Percentiles rank a stretch among this genome's conserved stretches.
Conservation (phyloP, 2,797 vertebrate species). For the Antrozous pallidus region DNA sequence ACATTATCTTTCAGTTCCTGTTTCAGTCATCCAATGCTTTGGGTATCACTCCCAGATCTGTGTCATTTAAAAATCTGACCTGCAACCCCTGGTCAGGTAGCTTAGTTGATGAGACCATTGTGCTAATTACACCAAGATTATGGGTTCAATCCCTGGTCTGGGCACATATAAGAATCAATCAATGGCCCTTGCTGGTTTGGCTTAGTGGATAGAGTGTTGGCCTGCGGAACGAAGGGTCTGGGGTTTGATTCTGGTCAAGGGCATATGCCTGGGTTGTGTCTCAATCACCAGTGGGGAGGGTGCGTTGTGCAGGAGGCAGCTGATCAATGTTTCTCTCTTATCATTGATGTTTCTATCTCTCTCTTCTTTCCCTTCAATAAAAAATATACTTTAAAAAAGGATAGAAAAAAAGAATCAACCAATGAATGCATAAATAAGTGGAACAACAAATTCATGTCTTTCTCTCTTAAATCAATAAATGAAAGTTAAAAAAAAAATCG, state of each 20-base stretch:
- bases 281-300: too few relatives aligned
- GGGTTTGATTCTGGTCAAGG: too few relatives aligned
- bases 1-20: neutral
- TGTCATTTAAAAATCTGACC: conserved; percentile 52
- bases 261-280: too few relatives aligned
- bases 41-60: neutral
- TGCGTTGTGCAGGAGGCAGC: too few relatives aligned
- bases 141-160: neutral
- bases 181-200: neutral
- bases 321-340: too few relatives aligned
- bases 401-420: neutral
- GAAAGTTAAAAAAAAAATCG: neutral
- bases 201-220: too few relatives aligned
- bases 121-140: neutral
- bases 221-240: too few relatives aligned
- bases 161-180: neutral
- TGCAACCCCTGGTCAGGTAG: neutral
- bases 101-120: neutral
- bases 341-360: too few relatives aligned
- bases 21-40: conserved; percentile 1
- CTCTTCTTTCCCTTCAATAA: too few relatives aligned
- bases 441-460: neutral
- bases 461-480: neutral
- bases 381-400: too few relatives aligned
- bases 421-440: neutral